A percentile compares a stretch with the other conserved stretches of the same genome.
These are phyloP conservation scores for Amphiduros pacificus DNA, from an alignment of 2,888 invertebrate genomes.

Conservation along the genomic window DNA sequence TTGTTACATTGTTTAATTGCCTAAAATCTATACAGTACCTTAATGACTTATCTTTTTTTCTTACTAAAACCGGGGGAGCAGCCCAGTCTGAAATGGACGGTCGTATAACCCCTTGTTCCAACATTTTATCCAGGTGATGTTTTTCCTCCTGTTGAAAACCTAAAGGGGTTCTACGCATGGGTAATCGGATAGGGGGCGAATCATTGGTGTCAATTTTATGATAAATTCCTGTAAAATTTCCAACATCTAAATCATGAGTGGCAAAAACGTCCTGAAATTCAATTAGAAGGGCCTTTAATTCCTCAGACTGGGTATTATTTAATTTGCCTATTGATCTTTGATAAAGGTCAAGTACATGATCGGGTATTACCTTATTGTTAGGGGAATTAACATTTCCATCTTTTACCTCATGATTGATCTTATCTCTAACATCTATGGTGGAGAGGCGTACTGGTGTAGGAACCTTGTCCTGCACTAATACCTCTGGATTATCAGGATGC, in stretches of 20 bases:
- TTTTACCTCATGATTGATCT: no score
- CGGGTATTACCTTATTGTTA: no score
- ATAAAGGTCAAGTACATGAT: neutral
- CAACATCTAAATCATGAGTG: neutral
- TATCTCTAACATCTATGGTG: no score
- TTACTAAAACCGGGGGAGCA: neutral
- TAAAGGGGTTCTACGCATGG: neutral
- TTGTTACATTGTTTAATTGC: constrained; percentile 23
- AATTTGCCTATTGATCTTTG: neutral
- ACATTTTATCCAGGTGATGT: neutral
- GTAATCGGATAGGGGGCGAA: neutral
- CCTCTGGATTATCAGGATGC: no score
- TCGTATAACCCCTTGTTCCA: neutral
- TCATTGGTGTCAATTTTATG: neutral
- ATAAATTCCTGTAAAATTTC: neutral
- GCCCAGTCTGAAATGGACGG: neutral
- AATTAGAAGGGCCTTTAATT: neutral
- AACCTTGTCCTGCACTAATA: no score
- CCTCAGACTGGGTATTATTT: neutral
- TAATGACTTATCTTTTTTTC: constrained; percentile 16
- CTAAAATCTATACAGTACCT: constrained; percentile 30
- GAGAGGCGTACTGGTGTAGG: no score
- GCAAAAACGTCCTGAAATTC: neutral
- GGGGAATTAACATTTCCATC: no score
- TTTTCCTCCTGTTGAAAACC: neutral